These are phyloP conservation scores for Mohoua ochrocephala DNA, from an alignment of 2,113 vertebrate genomes.

Conservation along the genomic window DNA sequence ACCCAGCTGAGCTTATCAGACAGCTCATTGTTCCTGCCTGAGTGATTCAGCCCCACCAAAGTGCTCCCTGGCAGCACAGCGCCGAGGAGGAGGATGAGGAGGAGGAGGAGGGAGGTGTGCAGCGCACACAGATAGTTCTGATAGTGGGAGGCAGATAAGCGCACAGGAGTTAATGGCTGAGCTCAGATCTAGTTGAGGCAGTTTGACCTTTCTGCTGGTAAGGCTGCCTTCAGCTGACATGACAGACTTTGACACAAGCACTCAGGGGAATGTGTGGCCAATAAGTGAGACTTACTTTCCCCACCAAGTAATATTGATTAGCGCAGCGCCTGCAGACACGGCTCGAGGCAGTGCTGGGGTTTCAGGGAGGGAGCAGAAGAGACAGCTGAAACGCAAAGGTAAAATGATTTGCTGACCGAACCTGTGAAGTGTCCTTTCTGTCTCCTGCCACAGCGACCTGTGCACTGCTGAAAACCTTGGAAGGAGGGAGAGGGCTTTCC, in stretches of 20 bases:
- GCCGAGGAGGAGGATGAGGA: not conserved
- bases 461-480: not conserved
- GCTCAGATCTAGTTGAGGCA: slow-evolving; percentile 2
- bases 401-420: not conserved
- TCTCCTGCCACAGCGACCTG: not conserved
- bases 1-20: not conserved
- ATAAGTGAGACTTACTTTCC: slow-evolving; percentile 40
- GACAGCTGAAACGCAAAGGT: not conserved
- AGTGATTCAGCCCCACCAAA: not conserved
- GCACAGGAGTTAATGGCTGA: not conserved
- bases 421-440: not conserved
- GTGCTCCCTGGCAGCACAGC: not conserved
- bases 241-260: slow-evolving; percentile 45
- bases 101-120: not conserved
- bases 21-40: not conserved
- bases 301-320: slow-evolving; percentile 47
- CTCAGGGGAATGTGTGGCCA: slow-evolving; percentile 21
- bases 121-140: not conserved
- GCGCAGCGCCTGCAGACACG: not conserved
- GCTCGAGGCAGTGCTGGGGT: not conserved
- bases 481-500: not conserved
- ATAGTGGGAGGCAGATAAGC: not conserved
- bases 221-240: slow-evolving; percentile 36
- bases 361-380: not conserved
- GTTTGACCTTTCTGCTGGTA: slow-evolving; percentile 37